Evolutionary conservation across 2,888 invertebrate species (phyloP).

Genomic region (Stenodema calcarata): DNA sequence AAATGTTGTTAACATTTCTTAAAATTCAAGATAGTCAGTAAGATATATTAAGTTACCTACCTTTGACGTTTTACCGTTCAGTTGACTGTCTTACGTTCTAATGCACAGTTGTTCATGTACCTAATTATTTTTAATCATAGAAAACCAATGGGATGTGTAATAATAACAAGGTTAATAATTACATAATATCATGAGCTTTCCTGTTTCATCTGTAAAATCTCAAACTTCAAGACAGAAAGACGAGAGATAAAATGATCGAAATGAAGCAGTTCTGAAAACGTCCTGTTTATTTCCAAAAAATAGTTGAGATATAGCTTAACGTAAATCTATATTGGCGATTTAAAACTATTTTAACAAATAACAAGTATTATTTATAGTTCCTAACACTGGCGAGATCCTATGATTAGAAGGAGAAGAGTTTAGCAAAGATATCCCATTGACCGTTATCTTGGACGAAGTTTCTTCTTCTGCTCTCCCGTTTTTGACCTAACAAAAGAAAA

Average conservation of each 20-base stretch:
- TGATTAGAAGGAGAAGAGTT: conserved; percentile 35
- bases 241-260: background rate
- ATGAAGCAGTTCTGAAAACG: conserved; percentile 12
- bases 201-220: background rate
- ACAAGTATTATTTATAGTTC: background rate
- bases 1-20: too few species aligned
- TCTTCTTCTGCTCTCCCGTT: conserved; percentile 48
- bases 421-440: conserved; percentile 48
- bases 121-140: too few species aligned
- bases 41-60: too few species aligned
- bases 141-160: too few species aligned
- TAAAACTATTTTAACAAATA: background rate
- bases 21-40: too few species aligned
- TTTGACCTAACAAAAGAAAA: conserved; percentile 49
- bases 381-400: background rate
- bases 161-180: background rate
- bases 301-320: background rate
- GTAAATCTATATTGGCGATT: background rate
- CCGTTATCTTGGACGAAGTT: conserved; percentile 43
- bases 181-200: background rate
- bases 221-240: background rate
- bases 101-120: too few species aligned
- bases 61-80: too few species aligned
- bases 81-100: too few species aligned
- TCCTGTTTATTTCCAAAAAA: conserved; percentile 16